A percentile compares a stretch with the other conserved stretches of the same genome.
Conservation (phyloP, 2,113 vertebrate genomes). For the Pteropus alecto region DNA sequence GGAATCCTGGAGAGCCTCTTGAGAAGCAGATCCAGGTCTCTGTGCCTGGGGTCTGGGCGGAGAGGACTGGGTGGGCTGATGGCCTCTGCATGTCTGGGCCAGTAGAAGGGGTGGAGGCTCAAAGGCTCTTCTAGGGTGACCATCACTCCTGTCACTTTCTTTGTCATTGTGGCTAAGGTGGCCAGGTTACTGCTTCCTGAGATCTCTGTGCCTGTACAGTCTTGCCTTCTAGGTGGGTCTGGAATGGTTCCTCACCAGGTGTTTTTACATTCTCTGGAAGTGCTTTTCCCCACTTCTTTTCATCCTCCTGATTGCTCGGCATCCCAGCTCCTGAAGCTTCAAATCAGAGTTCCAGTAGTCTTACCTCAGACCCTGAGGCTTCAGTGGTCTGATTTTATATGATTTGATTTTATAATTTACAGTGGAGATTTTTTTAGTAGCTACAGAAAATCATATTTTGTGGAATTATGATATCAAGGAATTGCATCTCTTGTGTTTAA, state of each 20-base stretch:
- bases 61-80: not conserved
- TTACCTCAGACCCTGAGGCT: not conserved
- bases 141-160: not conserved
- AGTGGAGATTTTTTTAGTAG: not conserved
- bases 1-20: not conserved
- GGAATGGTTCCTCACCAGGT: not conserved
- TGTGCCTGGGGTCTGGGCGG: not conserved
- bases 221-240: conserved; percentile 48
- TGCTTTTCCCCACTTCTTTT: not conserved
- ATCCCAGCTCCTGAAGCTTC: not conserved
- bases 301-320: not conserved
- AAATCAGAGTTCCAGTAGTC: not conserved
- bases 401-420: not conserved
- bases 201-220: not conserved
- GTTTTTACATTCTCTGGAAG: not conserved
- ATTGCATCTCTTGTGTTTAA: not conserved
- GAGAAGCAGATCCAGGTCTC: not conserved
- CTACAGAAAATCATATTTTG: not conserved
- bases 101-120: not conserved
- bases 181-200: not conserved
- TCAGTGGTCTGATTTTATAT: not conserved
- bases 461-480: not conserved
- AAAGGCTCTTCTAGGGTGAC: not conserved
- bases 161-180: not conserved
- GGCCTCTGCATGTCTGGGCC: not conserved